Base-by-base conservation (phyloP, 1,140 invertebrate genomes). In the Drosophila pallidifrons region DNA sequence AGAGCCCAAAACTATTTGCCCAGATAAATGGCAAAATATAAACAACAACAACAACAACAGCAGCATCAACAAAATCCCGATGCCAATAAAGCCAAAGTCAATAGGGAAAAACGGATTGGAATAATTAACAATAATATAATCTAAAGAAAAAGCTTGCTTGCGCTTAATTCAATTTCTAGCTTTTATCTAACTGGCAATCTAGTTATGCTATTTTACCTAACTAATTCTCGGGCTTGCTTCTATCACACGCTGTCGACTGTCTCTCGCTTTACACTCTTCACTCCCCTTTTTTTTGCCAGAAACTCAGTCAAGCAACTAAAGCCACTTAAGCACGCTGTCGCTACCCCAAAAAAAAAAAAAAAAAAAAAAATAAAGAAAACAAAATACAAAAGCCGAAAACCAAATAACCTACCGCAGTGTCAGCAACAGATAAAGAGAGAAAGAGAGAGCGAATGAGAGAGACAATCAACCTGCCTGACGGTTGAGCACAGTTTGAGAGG, bases 401-500 rank as follows among this genome's bases (percentile, higher is more conserved):
- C 51, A 75, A 75, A 64, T 45, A 75, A 75, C 73, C 73, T 75
- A 75, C 73, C 73, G 68, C 73, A 75, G 71, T 57, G 60, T 49
- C 60, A 57, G 52, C 66, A 61, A 13, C 55, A 60, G 10, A 30
- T 10, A 35, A 52, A 11, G 51, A 25, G 10, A 55, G 20, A 25
- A 25, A 4, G 20, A 25, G 20, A 25, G 20, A 25, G 20, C 20
- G 20, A 25, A 25, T 25, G 20, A 25, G 20, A 25, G 20, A 25
- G 20, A 13, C 28, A 38, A 5, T 75, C 81, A 85, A 83, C 52
- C 72, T 77, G 78, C 38, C 67, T 65, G 68, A 71, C 55, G 64
- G 61, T 81, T 77, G 65, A 83, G 49, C 43, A 81, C 75, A 87
- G 83, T 81, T 87, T 79, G 78, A 77, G 73, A 73, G 77, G 38